Percentiles rank a stretch among this genome's conserved stretches.
Conservation (phyloP, 2,113 vertebrate genomes). For the Ranitomeya imitator region DNA sequence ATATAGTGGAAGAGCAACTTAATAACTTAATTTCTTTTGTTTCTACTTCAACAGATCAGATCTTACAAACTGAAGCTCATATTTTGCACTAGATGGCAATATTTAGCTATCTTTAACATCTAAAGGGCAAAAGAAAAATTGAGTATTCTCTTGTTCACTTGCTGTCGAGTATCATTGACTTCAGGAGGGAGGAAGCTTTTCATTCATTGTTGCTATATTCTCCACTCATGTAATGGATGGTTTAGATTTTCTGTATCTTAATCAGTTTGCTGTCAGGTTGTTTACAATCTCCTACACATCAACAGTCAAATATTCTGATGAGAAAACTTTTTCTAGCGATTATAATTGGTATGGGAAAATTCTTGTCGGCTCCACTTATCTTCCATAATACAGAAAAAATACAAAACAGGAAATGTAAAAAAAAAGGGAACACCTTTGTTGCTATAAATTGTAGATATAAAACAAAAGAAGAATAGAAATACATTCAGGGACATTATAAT, state of each 20-base stretch:
- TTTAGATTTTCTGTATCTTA: conserved; percentile 49
- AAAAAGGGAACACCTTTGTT: background rate
- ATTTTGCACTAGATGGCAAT: background rate
- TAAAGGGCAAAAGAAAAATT: conserved; percentile 36
- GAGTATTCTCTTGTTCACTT: conserved; percentile 11
- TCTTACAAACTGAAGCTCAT: background rate
- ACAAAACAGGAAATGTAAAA: background rate
- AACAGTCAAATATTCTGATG: conserved; percentile 57
- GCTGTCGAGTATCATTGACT: conserved; percentile 47
- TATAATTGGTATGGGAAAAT: conserved; percentile 7
- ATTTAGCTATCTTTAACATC: conserved; percentile 33
- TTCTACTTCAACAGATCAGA: background rate
- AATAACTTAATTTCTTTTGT: background rate
- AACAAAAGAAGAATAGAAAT: background rate
- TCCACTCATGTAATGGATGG: conserved; percentile 42
- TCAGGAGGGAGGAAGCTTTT: conserved; percentile 45
- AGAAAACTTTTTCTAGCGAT: conserved; percentile 56
- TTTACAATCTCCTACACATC: background rate
- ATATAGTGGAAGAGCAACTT: background rate
- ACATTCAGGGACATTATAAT: background rate
- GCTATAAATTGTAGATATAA: background rate
- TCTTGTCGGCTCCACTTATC: conserved; percentile 23
- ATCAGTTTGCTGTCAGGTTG: conserved; percentile 41
- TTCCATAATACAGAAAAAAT: conserved; percentile 7
- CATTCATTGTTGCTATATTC: conserved; percentile 28